phyloP scores from a whole-genome alignment of 2,113 vertebrate genomes.

The Actinemys pallida region DNA sequence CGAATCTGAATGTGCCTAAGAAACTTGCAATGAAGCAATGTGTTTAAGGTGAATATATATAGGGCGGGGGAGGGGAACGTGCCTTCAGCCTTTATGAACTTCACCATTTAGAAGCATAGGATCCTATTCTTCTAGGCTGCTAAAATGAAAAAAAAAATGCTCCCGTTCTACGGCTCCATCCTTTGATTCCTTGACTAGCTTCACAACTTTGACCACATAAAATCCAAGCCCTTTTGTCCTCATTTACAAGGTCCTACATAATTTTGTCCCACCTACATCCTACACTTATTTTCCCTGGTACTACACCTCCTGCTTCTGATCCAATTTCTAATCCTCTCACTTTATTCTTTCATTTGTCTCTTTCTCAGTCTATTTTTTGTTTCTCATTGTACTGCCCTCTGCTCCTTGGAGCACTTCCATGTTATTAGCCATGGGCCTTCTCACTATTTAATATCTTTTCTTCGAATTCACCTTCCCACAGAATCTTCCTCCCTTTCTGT shows the following conservation, averaged over 20 bases:
- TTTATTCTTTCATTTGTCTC: accelerated
- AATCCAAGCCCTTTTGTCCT: not conserved
- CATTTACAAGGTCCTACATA: not conserved
- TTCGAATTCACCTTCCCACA: not conserved
- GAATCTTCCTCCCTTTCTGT: not conserved
- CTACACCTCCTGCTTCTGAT: not conserved
- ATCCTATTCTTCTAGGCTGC: not conserved
- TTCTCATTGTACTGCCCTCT: not conserved
- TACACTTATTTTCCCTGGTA: not conserved
- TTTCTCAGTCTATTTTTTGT: not conserved
- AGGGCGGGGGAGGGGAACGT: not conserved
- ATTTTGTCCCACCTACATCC: not conserved
- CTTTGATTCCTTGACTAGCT: not conserved
- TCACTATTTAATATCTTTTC: not conserved
- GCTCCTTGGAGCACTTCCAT: not conserved
- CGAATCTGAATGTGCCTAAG: not conserved
- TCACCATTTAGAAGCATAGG: not conserved
- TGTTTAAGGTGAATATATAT: not conserved
- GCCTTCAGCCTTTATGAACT: not conserved
- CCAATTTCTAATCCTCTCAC: not conserved
- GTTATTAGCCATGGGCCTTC: not conserved
- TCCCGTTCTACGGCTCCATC: not conserved
- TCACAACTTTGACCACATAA: not conserved
- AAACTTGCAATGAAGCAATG: not conserved
- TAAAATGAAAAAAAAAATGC: not conserved